Evolutionary conservation across 2,888 invertebrate species (phyloP), one percentile per base, ranked within the genome.

Genomic region (Yponomeuta malinellus): DNA sequence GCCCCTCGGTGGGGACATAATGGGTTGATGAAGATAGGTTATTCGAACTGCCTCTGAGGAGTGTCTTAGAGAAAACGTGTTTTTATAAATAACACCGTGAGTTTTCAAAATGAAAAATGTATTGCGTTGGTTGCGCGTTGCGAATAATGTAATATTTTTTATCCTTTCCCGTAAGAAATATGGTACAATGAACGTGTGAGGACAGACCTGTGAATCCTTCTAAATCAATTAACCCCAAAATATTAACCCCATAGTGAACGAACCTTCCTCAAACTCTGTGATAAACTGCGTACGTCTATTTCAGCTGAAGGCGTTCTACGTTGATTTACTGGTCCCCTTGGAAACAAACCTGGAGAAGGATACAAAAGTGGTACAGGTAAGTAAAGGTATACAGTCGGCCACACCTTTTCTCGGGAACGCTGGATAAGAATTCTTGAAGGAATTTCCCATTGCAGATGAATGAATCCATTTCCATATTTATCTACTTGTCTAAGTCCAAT

Each of bases 341-440:
- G 98, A 98, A 93, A 97, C 97, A 74, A 98, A 98, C 93, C 93
- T 98, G 83, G 98, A 98, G 88, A 97, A 97, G 88, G 98, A 98
- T 89, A 97, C 97, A 74, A 97, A 97, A 94, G 97, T 98, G 79
- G 96, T 97, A 74, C 96, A 96, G 95, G 96, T 96, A 91, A 93
- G 93, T 89, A 78, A 80, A 84, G 83, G 82, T 79, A 77, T 80
- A 59, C 52, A 59, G 52, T 59, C 12, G 52, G 15, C 52, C 2
- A 59, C 3, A 15, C 15, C 52, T 12, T 59, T 59, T 59, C 15
- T 5, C 12, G 2, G 3, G 52, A 15, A 59, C 52, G 1, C 52
- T 2, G 12, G 15, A 12, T 15, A 59, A 15, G 52, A 15, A 52
- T 6, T 10, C 10, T 52, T 8, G 52, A 59, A 59, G 52, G 5